Base-by-base conservation (phyloP, 2,113 vertebrate species). In the Mirounga angustirostris region DNA sequence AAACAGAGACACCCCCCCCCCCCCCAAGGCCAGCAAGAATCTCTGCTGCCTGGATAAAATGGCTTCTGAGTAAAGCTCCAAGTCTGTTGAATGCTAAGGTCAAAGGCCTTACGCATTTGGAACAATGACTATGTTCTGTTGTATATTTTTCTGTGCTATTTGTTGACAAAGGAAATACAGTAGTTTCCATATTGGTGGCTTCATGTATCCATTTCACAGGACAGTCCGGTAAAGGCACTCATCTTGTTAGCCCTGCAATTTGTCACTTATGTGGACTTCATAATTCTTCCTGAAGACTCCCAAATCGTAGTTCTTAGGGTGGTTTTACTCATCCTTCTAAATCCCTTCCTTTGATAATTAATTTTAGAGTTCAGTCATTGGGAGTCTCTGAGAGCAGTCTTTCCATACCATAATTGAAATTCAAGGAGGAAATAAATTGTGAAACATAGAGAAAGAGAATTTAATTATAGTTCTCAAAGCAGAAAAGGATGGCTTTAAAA, bases 361-460 rank as follows among this genome's bases (percentile, higher is more conserved):
- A 59, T 81, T 95, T 81, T 96, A 73, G 33, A 40, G 33, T 78
- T 54, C 19, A 74, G 43, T 86, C 73, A 79, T 67, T 96, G 61
- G 50, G 18, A 76, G 24, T n/a, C n/a, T 89, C 74, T 54, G 46
- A 96, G 24, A 65, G 83, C 96, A 87, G 69, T 74, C 67, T 84
- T 97, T 92, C 69, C 65, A 89, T 56, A 61, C 46, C 46, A 30
- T 94, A 40, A 65, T 80, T 97, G 94, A 90, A 90, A 94, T 50
- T 19, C 83, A 65, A 97, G 52, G 28, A 65, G 28, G 74, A 26
- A 59, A 79, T 91, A 92, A 80, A 71, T 76, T 80, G 88, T 82
- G 58, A 95, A 87, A 84, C 24, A 11, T 15, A 71, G 76, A 88
- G 56, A 95, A 90, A 87, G 28, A 86, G 1, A 93, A 95, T 94